Percentiles rank a stretch among this genome's conserved stretches.
phyloP scores from a whole-genome alignment of 1,140 invertebrate species.

The Adelges cooleyi region DNA sequence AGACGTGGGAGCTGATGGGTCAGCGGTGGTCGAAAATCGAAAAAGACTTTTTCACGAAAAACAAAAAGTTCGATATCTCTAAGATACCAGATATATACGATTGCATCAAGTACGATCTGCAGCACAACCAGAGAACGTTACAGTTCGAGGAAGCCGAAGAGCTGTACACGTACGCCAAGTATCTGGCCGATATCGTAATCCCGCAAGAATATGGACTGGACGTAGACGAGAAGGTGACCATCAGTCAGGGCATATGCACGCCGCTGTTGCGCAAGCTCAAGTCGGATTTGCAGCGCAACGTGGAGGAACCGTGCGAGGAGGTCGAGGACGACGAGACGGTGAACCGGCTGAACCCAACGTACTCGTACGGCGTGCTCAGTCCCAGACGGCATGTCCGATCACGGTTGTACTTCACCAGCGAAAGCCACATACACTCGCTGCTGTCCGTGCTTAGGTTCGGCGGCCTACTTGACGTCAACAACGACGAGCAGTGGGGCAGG shows the following conservation, averaged over 20 bases:
- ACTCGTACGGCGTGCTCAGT: conserved; percentile 95
- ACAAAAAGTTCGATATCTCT: conserved; percentile 89
- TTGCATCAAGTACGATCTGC: conserved; percentile 97
- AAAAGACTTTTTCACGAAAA: conserved; percentile 93
- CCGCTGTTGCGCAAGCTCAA: conserved; percentile 92
- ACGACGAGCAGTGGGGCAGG: conserved; percentile 94
- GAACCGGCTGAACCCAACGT: conserved; percentile 90
- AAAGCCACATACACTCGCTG: conserved; percentile 97
- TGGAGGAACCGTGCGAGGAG: conserved; percentile 52
- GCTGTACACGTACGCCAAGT: conserved; percentile 88
- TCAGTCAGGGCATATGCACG: conserved; percentile 94
- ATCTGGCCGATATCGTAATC: conserved; percentile 94
- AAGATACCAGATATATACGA: conserved; percentile 99
- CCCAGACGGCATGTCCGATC: conserved; percentile 95
- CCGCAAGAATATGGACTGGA: conserved; percentile 99
- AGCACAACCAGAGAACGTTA: conserved; percentile 92
- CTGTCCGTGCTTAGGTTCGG: conserved; percentile 92
- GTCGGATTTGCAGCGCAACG: conserved; percentile 87
- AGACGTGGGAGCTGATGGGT: conserved; percentile 98
- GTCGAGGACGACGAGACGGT: conserved; percentile 67
- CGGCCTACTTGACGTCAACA: conserved; percentile 70
- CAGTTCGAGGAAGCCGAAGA: conserved; percentile 91
- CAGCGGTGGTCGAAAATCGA: conserved; percentile 97
- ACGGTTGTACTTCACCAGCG: conserved; percentile 96
- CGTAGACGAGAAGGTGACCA: conserved; percentile 88